Evolutionary conservation across 2,797 vertebrate species (phyloP).

Genomic region (Enteromius afrohamiltoni): DNA sequence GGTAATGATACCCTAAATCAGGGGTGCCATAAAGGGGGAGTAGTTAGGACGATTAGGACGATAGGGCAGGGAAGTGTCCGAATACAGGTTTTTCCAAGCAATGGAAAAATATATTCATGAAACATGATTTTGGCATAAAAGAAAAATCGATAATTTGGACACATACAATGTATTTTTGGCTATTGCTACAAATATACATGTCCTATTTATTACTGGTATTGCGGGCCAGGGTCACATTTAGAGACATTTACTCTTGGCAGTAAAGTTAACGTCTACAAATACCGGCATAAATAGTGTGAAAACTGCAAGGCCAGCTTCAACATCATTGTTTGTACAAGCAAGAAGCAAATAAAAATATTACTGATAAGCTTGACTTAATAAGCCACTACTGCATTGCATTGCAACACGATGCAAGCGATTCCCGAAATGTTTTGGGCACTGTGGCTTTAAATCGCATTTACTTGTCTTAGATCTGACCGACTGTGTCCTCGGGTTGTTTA

Average conservation of each 20-base stretch:
- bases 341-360: neutral
- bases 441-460: neutral
- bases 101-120: neutral
- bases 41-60: no score
- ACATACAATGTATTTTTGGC: neutral
- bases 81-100: neutral
- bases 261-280: neutral
- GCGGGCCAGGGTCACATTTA: neutral
- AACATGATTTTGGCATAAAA: neutral
- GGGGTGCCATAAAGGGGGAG: no score
- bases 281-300: neutral
- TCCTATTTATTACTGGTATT: neutral
- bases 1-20: neutral
- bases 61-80: neutral
- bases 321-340: neutral
- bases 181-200: neutral
- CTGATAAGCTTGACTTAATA: neutral
- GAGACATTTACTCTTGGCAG: neutral
- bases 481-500: neutral
- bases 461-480: slow-evolving; percentile 1
- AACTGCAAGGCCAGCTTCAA: neutral
- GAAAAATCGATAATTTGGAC: neutral
- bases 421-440: neutral
- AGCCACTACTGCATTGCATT: neutral
- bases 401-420: neutral